phyloP scores from a whole-genome alignment of 2,888 invertebrate genomes.

The Acholoe squamosa region DNA sequence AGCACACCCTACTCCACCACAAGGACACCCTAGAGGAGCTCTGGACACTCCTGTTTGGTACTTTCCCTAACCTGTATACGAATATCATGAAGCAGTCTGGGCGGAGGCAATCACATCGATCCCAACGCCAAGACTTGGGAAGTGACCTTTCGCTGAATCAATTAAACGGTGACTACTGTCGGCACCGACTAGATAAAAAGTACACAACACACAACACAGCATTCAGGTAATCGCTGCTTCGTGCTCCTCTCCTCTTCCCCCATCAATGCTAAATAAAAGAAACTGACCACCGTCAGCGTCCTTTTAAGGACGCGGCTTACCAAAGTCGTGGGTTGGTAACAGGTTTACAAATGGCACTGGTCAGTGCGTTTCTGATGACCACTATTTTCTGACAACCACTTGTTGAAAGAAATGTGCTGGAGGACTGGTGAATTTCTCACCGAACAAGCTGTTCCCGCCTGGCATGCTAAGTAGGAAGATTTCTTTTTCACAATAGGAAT shows the following conservation, averaged over 20 bases:
- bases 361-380: too few relatives aligned
- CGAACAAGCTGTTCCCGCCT: too few relatives aligned
- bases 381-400: too few relatives aligned
- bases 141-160: slow-evolving; percentile 23
- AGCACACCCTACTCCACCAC: too few relatives aligned
- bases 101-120: background rate
- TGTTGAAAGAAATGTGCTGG: too few relatives aligned
- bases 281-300: background rate
- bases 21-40: too few relatives aligned
- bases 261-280: background rate
- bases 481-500: too few relatives aligned
- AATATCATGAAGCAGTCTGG: background rate
- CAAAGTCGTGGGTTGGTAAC: too few relatives aligned
- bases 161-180: background rate
- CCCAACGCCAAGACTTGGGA: background rate
- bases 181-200: background rate
- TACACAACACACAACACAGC: background rate
- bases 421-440: too few relatives aligned
- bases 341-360: too few relatives aligned
- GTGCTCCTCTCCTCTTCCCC: background rate
- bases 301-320: background rate
- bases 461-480: too few relatives aligned
- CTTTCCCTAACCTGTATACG: background rate
- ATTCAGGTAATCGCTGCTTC: background rate
- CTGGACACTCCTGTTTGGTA: background rate